These are phyloP conservation scores for Papilio demoleus DNA, from an alignment of 2,888 invertebrate genomes.

Conservation along the genomic window DNA sequence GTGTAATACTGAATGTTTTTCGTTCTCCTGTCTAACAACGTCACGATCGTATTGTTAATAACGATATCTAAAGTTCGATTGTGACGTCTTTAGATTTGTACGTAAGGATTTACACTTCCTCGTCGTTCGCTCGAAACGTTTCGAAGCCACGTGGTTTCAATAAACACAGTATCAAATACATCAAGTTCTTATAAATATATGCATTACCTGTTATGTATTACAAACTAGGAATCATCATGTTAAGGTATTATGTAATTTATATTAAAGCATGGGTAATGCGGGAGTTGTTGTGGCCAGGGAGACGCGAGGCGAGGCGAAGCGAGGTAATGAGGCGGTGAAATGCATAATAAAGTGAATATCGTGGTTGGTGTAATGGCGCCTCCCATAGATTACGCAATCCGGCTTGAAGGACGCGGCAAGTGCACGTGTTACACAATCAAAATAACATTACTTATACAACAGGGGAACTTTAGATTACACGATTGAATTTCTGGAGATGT, in stretches of 20 bases:
- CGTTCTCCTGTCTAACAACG: background rate
- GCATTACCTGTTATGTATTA: conserved; percentile 1
- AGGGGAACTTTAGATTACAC: conserved; percentile 47
- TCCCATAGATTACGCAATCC: conserved; percentile 48
- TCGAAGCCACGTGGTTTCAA: background rate
- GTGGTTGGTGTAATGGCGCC: conserved; percentile 39
- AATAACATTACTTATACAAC: conserved; percentile 49
- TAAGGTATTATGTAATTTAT: conserved; percentile 8
- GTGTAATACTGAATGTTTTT: too few relatives aligned
- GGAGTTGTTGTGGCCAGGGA: background rate
- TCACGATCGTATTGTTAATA: conserved; percentile 8
- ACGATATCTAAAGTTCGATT: conserved; percentile 10
- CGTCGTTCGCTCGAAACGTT: background rate
- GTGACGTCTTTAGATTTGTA: conserved; percentile 15
- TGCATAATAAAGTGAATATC: conserved; percentile 50
- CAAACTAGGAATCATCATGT: background rate
- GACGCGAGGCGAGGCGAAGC: background rate
- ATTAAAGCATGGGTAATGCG: conserved; percentile 1
- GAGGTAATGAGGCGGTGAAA: conserved; percentile 33
- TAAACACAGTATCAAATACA: background rate
- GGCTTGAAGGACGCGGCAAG: conserved; percentile 58
- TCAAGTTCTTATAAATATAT: conserved; percentile 5
- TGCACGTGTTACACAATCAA: conserved; percentile 58
- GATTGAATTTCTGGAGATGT: conserved; percentile 53
- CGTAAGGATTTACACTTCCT: conserved; percentile 10